Evolutionary conservation across 2,113 vertebrate genomes (phyloP), one percentile per base, ranked within the genome.

Genomic region (Hiodon alosoides): DNA sequence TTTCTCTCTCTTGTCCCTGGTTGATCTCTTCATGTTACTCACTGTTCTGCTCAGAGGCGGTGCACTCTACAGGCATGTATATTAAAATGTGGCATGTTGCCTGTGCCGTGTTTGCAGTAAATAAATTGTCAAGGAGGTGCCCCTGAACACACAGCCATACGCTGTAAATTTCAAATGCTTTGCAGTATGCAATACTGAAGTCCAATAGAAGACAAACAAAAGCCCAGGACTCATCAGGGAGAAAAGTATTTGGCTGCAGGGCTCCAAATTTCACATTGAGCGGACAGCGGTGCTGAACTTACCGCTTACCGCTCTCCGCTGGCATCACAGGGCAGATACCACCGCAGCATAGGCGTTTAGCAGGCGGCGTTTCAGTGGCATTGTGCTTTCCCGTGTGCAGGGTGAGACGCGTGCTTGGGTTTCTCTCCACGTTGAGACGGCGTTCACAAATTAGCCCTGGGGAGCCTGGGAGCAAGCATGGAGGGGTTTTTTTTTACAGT

Each of bases 371-470:
- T 3, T 14, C 3, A 59, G 58, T 8, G 58, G 14, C 14, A 14
- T 51, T 64, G 58, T 64, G 51, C 50, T 64, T 54, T 61, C 47
- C 52, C 48, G 69, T 4, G 9, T 4, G 11, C 64, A 62, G 9
- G 2, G n/a, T 70, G 60, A 75, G 48, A 61, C 47, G 69, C 73
- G 55, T 67, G 48, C 61, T 72, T 75, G 70, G 69, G 62, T 50
- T 51, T 79, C 67, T 54, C 72, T 48, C 65, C 55, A 17, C 51
- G n/a, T 65, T 1, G 58, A 14, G 51, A 52, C n/a, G 66, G 14
- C 66, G 6, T 55, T 69, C 54, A 47, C 74, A 67, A 81, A 72
- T 74, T 54, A 53, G 59, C 7, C 71, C 60, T 31, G 10, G 48
- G 71, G 67, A 50, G n/a, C 69, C 51, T 6, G 9, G 6, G 53